phyloP scores from a whole-genome alignment of 2,888 invertebrate species.

The Machimus rusticus region DNA sequence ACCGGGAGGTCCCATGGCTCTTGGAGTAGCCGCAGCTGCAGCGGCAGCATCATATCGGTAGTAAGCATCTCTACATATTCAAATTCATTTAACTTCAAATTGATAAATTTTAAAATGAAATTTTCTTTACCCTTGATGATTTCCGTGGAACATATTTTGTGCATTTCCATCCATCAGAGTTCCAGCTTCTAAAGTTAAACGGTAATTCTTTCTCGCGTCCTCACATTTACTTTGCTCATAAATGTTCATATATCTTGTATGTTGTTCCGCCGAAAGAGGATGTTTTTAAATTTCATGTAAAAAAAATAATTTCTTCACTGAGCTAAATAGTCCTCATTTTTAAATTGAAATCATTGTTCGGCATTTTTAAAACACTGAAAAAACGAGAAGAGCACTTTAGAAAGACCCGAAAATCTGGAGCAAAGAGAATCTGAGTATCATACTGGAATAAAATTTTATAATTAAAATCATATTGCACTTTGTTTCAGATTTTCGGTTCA shows the following conservation, averaged over 20 bases:
- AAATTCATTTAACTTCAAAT: background rate
- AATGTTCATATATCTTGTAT: constrained; percentile 27
- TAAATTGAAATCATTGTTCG: background rate
- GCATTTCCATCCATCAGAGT: constrained; percentile 66
- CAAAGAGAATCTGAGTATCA: background rate
- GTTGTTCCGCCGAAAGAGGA: constrained; percentile 23
- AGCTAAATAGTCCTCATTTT: constrained; percentile 32
- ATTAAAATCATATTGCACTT: background rate
- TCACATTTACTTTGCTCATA: constrained; percentile 28
- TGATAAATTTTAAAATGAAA: constrained; percentile 44
- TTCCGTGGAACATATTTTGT: constrained; percentile 68
- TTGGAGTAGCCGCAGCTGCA: constrained; percentile 62
- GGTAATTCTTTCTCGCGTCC: constrained; percentile 35
- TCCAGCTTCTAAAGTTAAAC: constrained; percentile 56
- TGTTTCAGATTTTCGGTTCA: background rate
- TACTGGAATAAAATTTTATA: background rate
- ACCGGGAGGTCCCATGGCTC: constrained; percentile 70
- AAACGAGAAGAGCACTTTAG: background rate
- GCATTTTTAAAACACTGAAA: constrained; percentile 12
- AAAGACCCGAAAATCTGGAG: background rate
- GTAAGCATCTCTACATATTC: constrained; percentile 60
- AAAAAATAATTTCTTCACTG: constrained; percentile 26
- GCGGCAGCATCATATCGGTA: constrained; percentile 65
- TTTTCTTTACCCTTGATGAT: constrained; percentile 65
- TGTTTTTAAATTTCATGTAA: constrained; percentile 9